Base-by-base conservation (phyloP, 2,888 invertebrate species). In the Cybosia mesomella region DNA sequence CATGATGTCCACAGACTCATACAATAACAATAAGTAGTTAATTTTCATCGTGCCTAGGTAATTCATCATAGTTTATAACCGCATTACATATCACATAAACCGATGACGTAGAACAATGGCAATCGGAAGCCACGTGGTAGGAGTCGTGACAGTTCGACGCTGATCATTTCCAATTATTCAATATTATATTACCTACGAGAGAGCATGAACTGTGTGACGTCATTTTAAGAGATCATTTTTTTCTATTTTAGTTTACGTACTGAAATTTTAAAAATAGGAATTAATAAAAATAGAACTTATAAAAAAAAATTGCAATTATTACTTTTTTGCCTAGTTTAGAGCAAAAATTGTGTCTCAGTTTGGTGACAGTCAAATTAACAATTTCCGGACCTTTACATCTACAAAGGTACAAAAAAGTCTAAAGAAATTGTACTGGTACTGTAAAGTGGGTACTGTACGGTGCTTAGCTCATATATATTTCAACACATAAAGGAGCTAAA, bases 31-130 rank as follows among this genome's bases (percentile, higher is more conserved):
- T 34, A 10, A 10, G 10, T n/a, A 62, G 65, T 64, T 66, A 61
- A 66, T 58, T 66, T 66, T 28, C 65, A 58, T 54, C 61, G 43
- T 64, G 65, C 57, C 58, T 32, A 36, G 60, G 34, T 60, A 64
- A 67, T 70, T 70, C 32, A 67, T 67, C 9, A 36, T 67, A 70
- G 55, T 67, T 66, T 63, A 60, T 59, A 67, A 60, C 36, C 55
- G 54, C 58, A 59, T 66, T 62, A 64, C 67, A 55, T 58, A 68
- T 80, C 71, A 73, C 71, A 71, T 76, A 80, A 77, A 39, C 11
- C 32, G 67, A 49, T 77, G 80, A 82, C 82, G 82, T 73, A 65
- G 55, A 82, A 81, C 82, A 82, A 82, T 82, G 78, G 74, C 67
- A 60, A 64, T 73, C 82, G 73, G 78, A 80, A 76, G 74, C 82